Evolutionary conservation across 2,113 vertebrate genomes (phyloP).

Genomic region (Narcine bancroftii): DNA sequence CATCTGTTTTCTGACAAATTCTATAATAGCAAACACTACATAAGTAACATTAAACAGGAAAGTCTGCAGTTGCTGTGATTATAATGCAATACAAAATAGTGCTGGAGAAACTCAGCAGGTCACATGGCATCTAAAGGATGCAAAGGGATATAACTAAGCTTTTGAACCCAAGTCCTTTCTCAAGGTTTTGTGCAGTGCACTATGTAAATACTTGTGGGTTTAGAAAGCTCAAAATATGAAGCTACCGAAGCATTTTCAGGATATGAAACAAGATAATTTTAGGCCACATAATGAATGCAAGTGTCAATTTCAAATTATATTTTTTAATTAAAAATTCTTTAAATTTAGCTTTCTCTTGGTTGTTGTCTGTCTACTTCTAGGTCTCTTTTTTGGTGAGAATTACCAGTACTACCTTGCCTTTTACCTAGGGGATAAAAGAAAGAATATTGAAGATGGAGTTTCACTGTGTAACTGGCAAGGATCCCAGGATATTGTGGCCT

Average conservation of each 20-base stretch:
- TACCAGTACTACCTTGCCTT: neutral
- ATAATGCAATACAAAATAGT: no score
- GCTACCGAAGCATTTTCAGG: neutral
- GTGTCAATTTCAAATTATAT: neutral
- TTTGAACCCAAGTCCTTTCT: no score
- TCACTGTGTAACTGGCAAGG: neutral
- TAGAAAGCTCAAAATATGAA: neutral
- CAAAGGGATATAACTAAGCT: no score
- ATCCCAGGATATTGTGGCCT: neutral
- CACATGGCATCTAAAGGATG: no score
- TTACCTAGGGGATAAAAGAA: neutral
- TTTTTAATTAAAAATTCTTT: neutral
- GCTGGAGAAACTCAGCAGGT: no score
- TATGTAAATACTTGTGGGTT: conserved; percentile 4
- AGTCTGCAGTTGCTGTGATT: no score
- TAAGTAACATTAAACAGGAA: no score
- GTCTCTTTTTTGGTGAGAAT: neutral
- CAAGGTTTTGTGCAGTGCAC: no score
- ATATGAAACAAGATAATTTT: neutral
- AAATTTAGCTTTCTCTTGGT: neutral
- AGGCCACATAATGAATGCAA: neutral
- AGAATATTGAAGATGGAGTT: neutral
- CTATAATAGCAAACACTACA: neutral
- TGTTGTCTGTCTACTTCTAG: neutral
- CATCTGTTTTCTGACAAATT: neutral